Conservation (phyloP, 2,113 vertebrate species). For the Chionis minor region DNA sequence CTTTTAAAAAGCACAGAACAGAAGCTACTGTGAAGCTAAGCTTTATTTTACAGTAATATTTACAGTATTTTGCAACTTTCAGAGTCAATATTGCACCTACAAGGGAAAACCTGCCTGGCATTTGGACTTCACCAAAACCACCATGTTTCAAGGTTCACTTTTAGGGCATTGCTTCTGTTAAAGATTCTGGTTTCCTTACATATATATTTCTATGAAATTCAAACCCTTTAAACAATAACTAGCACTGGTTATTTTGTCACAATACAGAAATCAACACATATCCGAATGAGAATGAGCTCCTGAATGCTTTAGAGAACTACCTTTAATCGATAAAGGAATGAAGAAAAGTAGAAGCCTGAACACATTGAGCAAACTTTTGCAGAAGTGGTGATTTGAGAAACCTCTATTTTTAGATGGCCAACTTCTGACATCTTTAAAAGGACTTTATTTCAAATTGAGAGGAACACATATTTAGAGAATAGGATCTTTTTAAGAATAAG, state of each 20-base stretch:
- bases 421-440: neutral
- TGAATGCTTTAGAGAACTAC: neutral
- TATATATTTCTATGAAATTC: neutral
- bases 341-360: neutral
- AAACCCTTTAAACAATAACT: neutral
- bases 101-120: neutral
- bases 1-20: neutral
- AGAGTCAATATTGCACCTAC: neutral
- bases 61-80: neutral
- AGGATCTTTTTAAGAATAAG: neutral
- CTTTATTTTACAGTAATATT: neutral
- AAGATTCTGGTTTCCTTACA: neutral
- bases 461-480: neutral
- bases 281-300: neutral
- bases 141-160: neutral
- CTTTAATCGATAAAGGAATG: neutral
- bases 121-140: neutral
- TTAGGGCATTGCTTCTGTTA: neutral
- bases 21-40: neutral
- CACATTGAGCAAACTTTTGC: neutral
- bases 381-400: neutral
- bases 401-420: neutral
- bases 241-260: neutral
- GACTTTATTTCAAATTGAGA: neutral
- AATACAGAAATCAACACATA: neutral